phyloP scores from a whole-genome alignment of 2,113 vertebrate species.

The Saguinus midas region DNA sequence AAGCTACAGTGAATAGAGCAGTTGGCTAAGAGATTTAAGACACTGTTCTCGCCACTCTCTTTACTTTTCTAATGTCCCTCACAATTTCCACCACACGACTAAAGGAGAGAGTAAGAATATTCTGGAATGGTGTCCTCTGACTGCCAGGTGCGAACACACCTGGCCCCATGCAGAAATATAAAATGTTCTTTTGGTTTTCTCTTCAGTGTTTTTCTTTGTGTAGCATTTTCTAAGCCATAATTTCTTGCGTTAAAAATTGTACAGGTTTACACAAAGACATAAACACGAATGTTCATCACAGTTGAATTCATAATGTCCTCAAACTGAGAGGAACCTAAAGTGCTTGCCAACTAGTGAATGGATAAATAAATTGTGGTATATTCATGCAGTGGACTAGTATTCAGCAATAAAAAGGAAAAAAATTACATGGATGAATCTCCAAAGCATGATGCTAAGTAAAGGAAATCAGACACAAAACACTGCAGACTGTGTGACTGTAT shows the following conservation, averaged over 20 bases:
- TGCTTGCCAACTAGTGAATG: background rate
- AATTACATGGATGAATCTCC: background rate
- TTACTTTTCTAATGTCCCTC: background rate
- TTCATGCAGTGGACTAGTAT: background rate
- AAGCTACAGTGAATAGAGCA: background rate
- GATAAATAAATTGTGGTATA: background rate
- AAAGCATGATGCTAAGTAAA: background rate
- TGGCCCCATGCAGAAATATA: background rate
- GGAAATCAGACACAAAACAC: background rate
- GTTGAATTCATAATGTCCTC: background rate
- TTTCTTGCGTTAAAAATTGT: too few relatives aligned
- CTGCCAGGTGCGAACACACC: too few relatives aligned
- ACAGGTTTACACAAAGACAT: background rate
- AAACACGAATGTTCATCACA: background rate
- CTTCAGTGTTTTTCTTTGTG: background rate
- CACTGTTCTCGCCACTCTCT: background rate
- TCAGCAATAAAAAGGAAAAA: background rate
- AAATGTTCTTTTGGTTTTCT: background rate
- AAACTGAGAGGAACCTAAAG: background rate
- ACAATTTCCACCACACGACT: background rate
- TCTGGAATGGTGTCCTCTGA: background rate
- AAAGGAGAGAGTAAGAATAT: background rate
- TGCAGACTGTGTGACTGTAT: background rate
- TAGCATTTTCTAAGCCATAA: background rate
- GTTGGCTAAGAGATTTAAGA: background rate